Evolutionary conservation across 2,888 invertebrate species (phyloP).

Genomic region (Augochlorella aurata): DNA sequence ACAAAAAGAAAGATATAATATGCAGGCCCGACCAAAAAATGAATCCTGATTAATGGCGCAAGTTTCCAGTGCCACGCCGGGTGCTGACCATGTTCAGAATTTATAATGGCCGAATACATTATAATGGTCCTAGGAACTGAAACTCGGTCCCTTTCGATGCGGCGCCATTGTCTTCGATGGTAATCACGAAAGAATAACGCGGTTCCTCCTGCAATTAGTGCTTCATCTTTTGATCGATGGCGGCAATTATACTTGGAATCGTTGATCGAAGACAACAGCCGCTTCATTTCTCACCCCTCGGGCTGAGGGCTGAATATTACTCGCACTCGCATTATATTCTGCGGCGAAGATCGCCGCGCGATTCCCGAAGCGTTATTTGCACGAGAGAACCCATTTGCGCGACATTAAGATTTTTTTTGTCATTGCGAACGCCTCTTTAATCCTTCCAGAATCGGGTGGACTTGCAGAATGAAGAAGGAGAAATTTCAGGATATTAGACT

Average conservation of each 20-base stretch:
- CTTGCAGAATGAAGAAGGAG: neutral
- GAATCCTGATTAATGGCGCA: constrained; percentile 81
- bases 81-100: constrained; percentile 70
- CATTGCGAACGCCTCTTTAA: neutral
- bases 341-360: neutral
- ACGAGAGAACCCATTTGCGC: neutral
- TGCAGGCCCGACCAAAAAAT: constrained; percentile 65
- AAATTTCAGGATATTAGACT: neutral
- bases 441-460: neutral
- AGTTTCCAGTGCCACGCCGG: constrained; percentile 71
- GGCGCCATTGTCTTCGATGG: constrained; percentile 34
- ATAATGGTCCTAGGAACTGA: constrained; percentile 74
- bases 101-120: constrained; percentile 77
- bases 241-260: constrained; percentile 49
- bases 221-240: constrained; percentile 58
- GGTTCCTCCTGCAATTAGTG: constrained; percentile 56
- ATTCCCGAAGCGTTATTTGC: constrained; percentile 15
- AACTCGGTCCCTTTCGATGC: constrained; percentile 4
- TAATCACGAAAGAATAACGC: constrained; percentile 60
- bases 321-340: neutral
- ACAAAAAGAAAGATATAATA: constrained; percentile 26
- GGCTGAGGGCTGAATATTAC: constrained; percentile 11
- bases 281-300: constrained; percentile 7
- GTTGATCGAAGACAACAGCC: constrained; percentile 39
- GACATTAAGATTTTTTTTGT: neutral